Evolutionary conservation across 2,888 invertebrate species (phyloP).

Genomic region (Pharmacophagus antenor): DNA sequence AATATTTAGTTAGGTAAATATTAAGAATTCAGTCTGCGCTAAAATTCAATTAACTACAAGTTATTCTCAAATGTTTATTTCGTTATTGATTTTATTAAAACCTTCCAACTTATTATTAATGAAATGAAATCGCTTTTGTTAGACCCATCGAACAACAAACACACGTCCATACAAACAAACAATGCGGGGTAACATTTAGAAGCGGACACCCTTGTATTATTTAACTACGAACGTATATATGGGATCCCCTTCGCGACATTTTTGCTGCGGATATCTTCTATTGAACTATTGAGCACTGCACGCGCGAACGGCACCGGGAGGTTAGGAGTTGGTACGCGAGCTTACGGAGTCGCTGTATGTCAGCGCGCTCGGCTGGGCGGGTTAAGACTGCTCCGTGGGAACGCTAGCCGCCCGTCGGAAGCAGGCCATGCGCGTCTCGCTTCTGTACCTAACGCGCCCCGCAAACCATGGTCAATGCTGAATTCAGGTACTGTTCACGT

Average conservation of each 20-base stretch:
- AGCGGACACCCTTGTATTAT: constrained; percentile 65
- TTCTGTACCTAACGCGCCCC: constrained; percentile 38
- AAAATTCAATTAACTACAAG: neutral
- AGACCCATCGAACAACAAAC: constrained; percentile 42
- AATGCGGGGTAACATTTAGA: constrained; percentile 48
- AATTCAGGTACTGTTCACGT: constrained; percentile 42
- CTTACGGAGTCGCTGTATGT: constrained; percentile 55
- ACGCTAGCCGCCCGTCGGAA: constrained; percentile 31
- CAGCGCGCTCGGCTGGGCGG: constrained; percentile 61
- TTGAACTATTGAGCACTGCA: constrained; percentile 46
- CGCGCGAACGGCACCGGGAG: constrained; percentile 43
- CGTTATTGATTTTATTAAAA: too few relatives aligned
- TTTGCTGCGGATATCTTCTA: constrained; percentile 36
- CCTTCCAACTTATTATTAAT: neutral
- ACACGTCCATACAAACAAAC: constrained; percentile 55
- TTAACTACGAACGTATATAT: constrained; percentile 69
- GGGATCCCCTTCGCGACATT: constrained; percentile 43
- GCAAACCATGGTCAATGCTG: constrained; percentile 66
- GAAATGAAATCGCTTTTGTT: constrained; percentile 41
- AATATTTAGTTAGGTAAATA: constrained; percentile 32
- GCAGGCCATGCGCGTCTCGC: constrained; percentile 48
- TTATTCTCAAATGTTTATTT: neutral
- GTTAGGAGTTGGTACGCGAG: constrained; percentile 41
- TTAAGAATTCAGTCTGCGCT: constrained; percentile 35
- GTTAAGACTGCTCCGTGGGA: constrained; percentile 55